Percentiles rank a stretch among this genome's conserved stretches.
Conservation (phyloP, 2,113 vertebrate genomes). For the Centropristis striata region DNA sequence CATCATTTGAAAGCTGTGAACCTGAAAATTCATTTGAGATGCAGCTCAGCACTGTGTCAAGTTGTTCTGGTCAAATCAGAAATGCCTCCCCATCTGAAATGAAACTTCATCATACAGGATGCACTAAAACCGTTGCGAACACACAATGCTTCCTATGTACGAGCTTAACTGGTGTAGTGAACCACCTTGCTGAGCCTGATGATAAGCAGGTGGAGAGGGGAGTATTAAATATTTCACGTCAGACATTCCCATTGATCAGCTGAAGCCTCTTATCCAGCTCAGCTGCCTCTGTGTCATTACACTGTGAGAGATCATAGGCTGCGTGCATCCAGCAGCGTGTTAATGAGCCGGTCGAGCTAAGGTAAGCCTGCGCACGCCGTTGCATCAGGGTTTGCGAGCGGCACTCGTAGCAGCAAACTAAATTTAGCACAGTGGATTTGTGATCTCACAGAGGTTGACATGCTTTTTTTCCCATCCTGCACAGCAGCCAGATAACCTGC, state of each 20-base stretch:
- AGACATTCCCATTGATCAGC: slow-evolving; percentile 57
- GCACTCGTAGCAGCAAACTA: slow-evolving; percentile 9
- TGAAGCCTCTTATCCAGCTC: slow-evolving; percentile 50
- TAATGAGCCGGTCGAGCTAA: slow-evolving; percentile 57
- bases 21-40: no score
- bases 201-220: not conserved
- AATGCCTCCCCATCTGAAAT: no score
- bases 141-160: no score
- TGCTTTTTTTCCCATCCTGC: not conserved
- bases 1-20: no score
- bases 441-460: slow-evolving; percentile 11
- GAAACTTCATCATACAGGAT: no score
- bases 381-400: slow-evolving; percentile 49
- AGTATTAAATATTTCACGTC: slow-evolving; percentile 50
- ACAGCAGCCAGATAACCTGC: not conserved
- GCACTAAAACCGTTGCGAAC: no score
- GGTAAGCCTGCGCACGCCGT: slow-evolving; percentile 42
- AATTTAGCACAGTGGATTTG: slow-evolving; percentile 47
- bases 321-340: slow-evolving; percentile 39
- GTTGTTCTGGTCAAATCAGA: no score
- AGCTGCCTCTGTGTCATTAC: slow-evolving; percentile 54
- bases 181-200: slow-evolving; percentile 17
- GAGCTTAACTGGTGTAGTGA: not conserved
- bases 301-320: slow-evolving; percentile 54
- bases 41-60: no score